These are phyloP conservation scores for Natrix natrix DNA, from an alignment of 2,797 vertebrate species.

Conservation along the genomic window DNA sequence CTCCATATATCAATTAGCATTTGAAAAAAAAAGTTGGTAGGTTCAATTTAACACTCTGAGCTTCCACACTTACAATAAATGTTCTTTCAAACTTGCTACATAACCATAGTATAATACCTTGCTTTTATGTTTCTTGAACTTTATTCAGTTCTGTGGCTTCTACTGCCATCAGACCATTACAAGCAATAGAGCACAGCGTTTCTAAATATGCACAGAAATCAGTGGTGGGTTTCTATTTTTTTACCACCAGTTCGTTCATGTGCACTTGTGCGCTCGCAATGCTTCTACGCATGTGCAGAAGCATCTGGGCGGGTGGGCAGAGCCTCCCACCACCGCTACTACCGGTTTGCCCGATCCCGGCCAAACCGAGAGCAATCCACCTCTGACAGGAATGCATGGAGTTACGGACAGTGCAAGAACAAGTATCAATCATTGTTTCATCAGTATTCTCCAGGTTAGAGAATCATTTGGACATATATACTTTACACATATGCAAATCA, in stretches of 20 bases:
- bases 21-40: neutral
- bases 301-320: no score
- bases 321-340: no score
- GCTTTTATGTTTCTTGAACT: neutral
- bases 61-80: neutral
- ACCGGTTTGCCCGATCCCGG: no score
- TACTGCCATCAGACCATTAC: neutral
- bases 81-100: neutral
- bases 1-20: neutral
- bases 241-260: no score
- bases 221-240: no score
- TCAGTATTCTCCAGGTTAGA: neutral
- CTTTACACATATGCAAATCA: neutral
- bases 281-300: no score
- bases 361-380: no score
- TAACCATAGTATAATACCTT: neutral
- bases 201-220: neutral
- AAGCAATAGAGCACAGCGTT: neutral
- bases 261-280: no score
- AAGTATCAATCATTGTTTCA: neutral
- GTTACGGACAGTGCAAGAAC: neutral
- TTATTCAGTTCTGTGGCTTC: neutral
- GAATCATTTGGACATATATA: neutral
- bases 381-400: neutral
- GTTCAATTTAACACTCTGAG: neutral